Evolutionary conservation across 2,888 invertebrate species (phyloP).

Genomic region (Drosophila siamana): DNA sequence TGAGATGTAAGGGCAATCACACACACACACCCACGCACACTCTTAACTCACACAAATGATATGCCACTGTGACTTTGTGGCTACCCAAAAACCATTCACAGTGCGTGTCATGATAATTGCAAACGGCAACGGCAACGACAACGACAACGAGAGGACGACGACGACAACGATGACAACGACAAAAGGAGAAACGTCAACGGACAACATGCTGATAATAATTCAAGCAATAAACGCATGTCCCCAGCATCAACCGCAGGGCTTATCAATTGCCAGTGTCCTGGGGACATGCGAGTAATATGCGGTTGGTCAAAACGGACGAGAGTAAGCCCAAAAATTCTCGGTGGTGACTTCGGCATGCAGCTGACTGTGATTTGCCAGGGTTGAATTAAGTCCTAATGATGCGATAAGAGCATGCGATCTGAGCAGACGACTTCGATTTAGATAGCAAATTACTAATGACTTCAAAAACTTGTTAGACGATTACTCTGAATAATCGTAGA

Average conservation of each 20-base stretch:
- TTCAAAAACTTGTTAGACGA: slow-evolving; percentile 70
- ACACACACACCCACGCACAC: slow-evolving; percentile 12
- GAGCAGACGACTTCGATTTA: slow-evolving; percentile 4
- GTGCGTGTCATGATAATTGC: slow-evolving; percentile 77
- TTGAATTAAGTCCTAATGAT: slow-evolving; percentile 75
- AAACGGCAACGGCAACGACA: slow-evolving; percentile 41
- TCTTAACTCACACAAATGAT: slow-evolving; percentile 46
- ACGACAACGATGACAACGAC: slow-evolving; percentile 18
- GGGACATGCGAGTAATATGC: slow-evolving; percentile 21
- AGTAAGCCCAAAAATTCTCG: slow-evolving; percentile 6
- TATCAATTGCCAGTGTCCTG: slow-evolving; percentile 50
- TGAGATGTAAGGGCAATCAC: slow-evolving; percentile 68
- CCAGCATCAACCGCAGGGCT: slow-evolving; percentile 35
- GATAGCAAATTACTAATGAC: slow-evolving; percentile 9
- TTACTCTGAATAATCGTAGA: slow-evolving; percentile 7
- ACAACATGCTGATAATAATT: slow-evolving; percentile 79
- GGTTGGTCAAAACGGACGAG: slow-evolving; percentile 29
- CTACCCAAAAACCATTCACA: slow-evolving; percentile 51
- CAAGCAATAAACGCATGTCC: slow-evolving; percentile 58
- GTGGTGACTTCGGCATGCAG: slow-evolving; percentile 15
- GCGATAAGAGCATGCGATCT: slow-evolving; percentile 58
- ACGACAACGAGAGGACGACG: slow-evolving; percentile 27
- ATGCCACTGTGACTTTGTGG: slow-evolving; percentile 66
- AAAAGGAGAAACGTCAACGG: slow-evolving; percentile 51
- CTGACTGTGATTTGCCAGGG: slow-evolving; percentile 47